These are phyloP conservation scores for Drosophila burlai DNA, from an alignment of 1,140 invertebrate species.

Conservation along the genomic window DNA sequence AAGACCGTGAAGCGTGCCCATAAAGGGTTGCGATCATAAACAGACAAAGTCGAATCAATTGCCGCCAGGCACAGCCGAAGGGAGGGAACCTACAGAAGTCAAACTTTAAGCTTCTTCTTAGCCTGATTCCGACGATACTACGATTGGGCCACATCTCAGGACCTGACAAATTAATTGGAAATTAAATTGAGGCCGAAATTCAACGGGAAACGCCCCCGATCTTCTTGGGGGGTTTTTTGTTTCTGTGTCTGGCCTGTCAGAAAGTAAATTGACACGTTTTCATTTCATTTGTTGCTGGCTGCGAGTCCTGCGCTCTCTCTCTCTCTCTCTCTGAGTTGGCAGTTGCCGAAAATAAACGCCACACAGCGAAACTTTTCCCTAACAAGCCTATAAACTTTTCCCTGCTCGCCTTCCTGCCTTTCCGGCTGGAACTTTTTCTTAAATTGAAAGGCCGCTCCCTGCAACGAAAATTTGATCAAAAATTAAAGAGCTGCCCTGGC, in stretches of 20 bases:
- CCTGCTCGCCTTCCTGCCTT: constrained; percentile 20
- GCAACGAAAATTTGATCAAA: constrained; percentile 54
- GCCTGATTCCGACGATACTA: not conserved
- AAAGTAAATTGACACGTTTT: constrained; percentile 74
- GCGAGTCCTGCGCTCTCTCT: constrained; percentile 13
- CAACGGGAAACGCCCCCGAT: not conserved
- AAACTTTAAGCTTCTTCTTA: constrained; percentile 9
- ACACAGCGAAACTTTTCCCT: constrained; percentile 44
- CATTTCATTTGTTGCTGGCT: constrained; percentile 53
- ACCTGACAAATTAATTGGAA: constrained; percentile 49
- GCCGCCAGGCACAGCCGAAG: not conserved
- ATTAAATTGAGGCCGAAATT: constrained; percentile 30
- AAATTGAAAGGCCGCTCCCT: constrained; percentile 28
- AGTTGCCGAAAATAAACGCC: constrained; percentile 40
- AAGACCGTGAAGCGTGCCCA: constrained; percentile 55
- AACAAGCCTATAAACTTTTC: constrained; percentile 68
- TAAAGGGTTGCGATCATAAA: constrained; percentile 58
- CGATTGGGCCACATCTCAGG: not conserved
- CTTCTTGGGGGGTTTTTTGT: constrained; percentile 11
- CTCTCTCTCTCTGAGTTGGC: constrained; percentile 18
- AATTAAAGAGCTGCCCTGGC: constrained; percentile 48
- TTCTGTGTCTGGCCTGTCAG: constrained; percentile 37
- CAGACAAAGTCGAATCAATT: constrained; percentile 48
- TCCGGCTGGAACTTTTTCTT: constrained; percentile 38
- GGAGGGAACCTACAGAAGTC: not conserved